Percentiles rank a stretch among this genome's conserved stretches.
Evolutionary conservation across 1,140 invertebrate species (phyloP).

Genomic region (Hylaeus volcanicus): DNA sequence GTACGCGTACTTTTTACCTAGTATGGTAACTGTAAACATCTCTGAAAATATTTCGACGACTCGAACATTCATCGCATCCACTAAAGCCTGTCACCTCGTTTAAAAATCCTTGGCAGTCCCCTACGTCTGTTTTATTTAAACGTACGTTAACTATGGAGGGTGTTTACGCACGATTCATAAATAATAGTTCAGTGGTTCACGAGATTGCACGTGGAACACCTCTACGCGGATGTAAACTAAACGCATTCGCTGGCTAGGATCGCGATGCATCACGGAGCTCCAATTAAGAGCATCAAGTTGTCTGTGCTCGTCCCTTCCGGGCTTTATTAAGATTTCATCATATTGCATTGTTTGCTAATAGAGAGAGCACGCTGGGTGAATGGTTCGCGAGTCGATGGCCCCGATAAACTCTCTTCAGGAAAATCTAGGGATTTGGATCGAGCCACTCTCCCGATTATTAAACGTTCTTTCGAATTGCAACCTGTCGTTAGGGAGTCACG

Average conservation of each 20-base stretch:
- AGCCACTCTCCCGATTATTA: neutral
- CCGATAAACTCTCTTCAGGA: neutral
- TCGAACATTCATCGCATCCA: neutral
- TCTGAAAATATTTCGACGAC: constrained; percentile 18
- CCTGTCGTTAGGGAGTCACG: neutral
- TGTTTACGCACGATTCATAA: neutral
- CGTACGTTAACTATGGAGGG: too few relatives aligned
- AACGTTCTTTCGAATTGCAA: neutral
- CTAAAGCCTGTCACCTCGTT: too few relatives aligned
- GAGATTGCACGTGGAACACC: neutral
- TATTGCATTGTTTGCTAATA: constrained; percentile 32
- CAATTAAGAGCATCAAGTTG: constrained; percentile 33
- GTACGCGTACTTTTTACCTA: neutral
- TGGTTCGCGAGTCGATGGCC: neutral
- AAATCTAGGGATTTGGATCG: neutral
- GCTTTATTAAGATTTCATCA: constrained; percentile 24
- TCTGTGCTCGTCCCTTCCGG: constrained; percentile 23
- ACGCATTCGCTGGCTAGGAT: neutral
- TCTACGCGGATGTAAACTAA: neutral
- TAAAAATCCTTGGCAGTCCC: too few relatives aligned
- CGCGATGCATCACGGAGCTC: constrained; percentile 8
- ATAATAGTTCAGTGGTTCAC: neutral
- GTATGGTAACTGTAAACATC: constrained; percentile 39
- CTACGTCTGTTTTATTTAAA: too few relatives aligned
- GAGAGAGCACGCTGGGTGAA: neutral